Evolutionary conservation across 2,888 invertebrate genomes (phyloP).

Genomic region (Koerneria pararmatus): DNA sequence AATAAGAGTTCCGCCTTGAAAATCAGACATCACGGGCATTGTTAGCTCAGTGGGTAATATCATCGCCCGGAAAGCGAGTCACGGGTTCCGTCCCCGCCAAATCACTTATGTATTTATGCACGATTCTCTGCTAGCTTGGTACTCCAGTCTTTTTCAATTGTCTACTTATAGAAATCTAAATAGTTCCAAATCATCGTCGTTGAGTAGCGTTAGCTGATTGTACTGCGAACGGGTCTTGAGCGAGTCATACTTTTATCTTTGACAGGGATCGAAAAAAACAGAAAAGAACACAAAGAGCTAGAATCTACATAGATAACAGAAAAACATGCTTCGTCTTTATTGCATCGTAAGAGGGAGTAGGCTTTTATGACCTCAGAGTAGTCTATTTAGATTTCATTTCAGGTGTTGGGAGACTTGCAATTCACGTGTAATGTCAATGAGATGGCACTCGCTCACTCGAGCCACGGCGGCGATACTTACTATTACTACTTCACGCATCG

Average conservation of each 20-base stretch:
- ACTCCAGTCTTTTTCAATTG: too few relatives aligned
- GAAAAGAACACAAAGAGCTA: not conserved
- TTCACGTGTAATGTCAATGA: conserved; percentile 81
- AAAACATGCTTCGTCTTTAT: not conserved
- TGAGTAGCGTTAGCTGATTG: too few relatives aligned
- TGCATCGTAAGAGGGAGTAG: too few relatives aligned
- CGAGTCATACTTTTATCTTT: not conserved
- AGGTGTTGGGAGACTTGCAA: conserved; percentile 42
- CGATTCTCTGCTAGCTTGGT: too few relatives aligned
- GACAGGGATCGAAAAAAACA: not conserved
- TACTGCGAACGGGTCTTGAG: not conserved
- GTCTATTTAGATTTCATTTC: not conserved
- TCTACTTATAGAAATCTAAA: too few relatives aligned
- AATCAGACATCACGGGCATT: not conserved
- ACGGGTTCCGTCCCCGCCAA: too few relatives aligned
- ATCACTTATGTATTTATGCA: too few relatives aligned
- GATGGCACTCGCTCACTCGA: conserved; percentile 81
- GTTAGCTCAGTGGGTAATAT: too few relatives aligned
- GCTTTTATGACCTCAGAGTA: too few relatives aligned
- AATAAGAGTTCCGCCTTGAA: conserved; percentile 70
- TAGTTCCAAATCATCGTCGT: too few relatives aligned
- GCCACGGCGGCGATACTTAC: conserved; percentile 76
- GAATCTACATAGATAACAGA: not conserved
- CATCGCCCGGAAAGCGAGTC: too few relatives aligned
- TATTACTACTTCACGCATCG: conserved; percentile 60